Evolutionary conservation across 2,888 invertebrate genomes (phyloP).

Genomic region (Biston stratarius): DNA sequence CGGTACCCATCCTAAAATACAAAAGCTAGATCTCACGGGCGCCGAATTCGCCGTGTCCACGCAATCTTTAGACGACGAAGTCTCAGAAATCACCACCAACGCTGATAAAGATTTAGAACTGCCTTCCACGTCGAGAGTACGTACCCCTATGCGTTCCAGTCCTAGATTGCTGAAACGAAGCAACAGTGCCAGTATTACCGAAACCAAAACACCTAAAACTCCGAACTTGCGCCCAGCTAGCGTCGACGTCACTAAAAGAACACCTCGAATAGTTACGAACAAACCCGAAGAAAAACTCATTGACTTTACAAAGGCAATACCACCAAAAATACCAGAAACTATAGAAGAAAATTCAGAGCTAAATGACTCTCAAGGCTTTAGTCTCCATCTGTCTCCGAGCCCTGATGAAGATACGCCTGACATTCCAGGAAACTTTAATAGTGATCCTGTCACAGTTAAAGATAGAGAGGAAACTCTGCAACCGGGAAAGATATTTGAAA

Average conservation of each 20-base stretch:
- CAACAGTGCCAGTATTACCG: slow-evolving; percentile 70
- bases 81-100: slow-evolving; percentile 67
- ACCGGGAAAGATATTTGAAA: slow-evolving; percentile 59
- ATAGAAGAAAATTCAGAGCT: slow-evolving; percentile 67
- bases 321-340: slow-evolving; percentile 62
- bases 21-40: slow-evolving; percentile 66
- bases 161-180: slow-evolving; percentile 74
- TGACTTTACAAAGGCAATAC: slow-evolving; percentile 66
- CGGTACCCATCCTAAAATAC: slow-evolving; percentile 67
- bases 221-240: slow-evolving; percentile 74
- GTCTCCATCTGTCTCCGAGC: slow-evolving; percentile 71
- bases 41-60: slow-evolving; percentile 60
- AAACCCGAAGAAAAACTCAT: slow-evolving; percentile 47
- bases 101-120: slow-evolving; percentile 57
- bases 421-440: slow-evolving; percentile 53
- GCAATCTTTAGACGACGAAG: slow-evolving; percentile 74
- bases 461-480: slow-evolving; percentile 63
- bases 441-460: slow-evolving; percentile 67
- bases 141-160: slow-evolving; percentile 68
- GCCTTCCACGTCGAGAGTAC: slow-evolving; percentile 69
- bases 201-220: slow-evolving; percentile 71
- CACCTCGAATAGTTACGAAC: slow-evolving; percentile 56
- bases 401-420: slow-evolving; percentile 56
- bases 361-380: slow-evolving; percentile 79
- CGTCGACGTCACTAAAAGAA: slow-evolving; percentile 69